Evolutionary conservation across 2,113 vertebrate genomes (phyloP), one percentile per base, ranked within the genome.

Genomic region (Elephantulus edwardii): DNA sequence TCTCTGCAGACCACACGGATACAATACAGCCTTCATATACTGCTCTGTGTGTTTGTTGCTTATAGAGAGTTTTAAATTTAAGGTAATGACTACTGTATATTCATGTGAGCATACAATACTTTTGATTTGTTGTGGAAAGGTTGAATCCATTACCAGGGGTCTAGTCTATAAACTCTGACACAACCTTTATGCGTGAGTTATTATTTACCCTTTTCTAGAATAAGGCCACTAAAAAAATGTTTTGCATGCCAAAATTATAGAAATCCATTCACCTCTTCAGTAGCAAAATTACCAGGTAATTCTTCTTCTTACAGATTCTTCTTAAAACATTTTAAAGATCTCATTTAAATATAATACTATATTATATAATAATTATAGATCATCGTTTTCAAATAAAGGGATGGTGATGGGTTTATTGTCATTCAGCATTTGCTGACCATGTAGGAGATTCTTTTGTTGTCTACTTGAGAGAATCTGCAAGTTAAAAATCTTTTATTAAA

Each of bases 1-100:
- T 98, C 97, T 98, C 98, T 97, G 92, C 97, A 98, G 98, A 98
- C 97, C 95, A 94, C 97, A 96, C 97, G 97, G 97, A 97, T 97
- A 97, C 97, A 97, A 97, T 97, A 96, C 97, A 97, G 97, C 97
- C 96, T 97, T 97, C 96, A 97, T 97, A 97, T 96, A 93, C 93
- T 90, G 95, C 96, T 84, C 48, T 68, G 10, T 95, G 95, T 95
- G 84, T 97, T 97, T 95, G 94, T 96, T 93, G 90, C 96, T 97
- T 95, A 83, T 80, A 96, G 94, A 93, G 96, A 97, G 96, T 98
- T 97, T 98, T 98, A 98, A 98, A 98, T 98, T 97, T 98, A 97
- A 98, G 97, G 96, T 97, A 98, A 98, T 98, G 96, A 95, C 97
- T 95, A 97, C 96, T 98, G 97, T 98, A 97, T 98, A 98, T 98